Conservation (phyloP, 2,113 vertebrate genomes). For the Butorides virescens region DNA sequence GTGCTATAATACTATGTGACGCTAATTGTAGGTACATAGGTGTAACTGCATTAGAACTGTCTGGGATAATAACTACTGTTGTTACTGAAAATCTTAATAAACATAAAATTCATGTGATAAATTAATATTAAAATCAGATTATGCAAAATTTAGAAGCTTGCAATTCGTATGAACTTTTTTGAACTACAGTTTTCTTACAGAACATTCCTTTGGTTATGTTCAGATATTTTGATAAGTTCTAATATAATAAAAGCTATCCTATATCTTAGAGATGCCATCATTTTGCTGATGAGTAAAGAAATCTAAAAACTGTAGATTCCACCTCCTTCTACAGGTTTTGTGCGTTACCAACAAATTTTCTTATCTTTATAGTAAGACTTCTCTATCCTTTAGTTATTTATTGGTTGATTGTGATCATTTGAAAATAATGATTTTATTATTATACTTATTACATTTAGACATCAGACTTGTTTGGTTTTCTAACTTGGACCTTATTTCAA, state of each 20-base stretch:
- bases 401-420: constrained; percentile 15
- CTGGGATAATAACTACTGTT: background rate
- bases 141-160: background rate
- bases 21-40: background rate
- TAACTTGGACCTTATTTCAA: constrained; percentile 4
- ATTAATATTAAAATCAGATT: background rate
- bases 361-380: background rate
- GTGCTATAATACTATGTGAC: background rate
- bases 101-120: background rate
- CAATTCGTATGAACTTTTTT: background rate
- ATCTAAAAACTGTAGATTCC: background rate
- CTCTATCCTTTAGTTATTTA: background rate
- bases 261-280: background rate
- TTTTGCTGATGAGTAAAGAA: background rate
- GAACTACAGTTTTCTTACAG: background rate
- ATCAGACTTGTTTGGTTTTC: constrained; percentile 15
- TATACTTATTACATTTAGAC: constrained; percentile 20
- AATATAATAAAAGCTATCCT: background rate
- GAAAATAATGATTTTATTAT: background rate
- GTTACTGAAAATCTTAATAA: background rate
- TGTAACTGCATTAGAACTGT: background rate
- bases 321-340: background rate
- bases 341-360: constrained; percentile 22
- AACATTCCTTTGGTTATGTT: background rate
- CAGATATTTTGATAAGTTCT: background rate